Evolutionary conservation across 2,113 vertebrate genomes (phyloP).

Genomic region (Galemys pyrenaicus): DNA sequence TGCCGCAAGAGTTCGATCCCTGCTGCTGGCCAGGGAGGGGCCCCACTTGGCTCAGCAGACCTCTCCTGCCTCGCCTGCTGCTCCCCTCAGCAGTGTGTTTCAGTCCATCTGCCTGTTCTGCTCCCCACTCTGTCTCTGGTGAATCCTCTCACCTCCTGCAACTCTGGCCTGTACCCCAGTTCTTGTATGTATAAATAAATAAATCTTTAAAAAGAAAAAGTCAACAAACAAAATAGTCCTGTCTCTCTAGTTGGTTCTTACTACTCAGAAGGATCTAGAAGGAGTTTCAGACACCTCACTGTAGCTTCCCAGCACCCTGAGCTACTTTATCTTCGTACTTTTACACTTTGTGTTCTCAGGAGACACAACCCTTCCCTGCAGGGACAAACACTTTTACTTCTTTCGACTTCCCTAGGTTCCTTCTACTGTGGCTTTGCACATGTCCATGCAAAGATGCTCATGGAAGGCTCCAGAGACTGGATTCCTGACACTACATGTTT

Average conservation of each 20-base stretch:
- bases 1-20: too few species aligned
- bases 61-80: too few species aligned
- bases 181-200: too few species aligned
- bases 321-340: too few species aligned
- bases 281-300: background rate
- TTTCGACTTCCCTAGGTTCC: background rate
- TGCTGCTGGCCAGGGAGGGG: too few species aligned
- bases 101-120: too few species aligned
- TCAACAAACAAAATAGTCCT: background rate
- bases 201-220: background rate
- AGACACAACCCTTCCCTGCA: background rate
- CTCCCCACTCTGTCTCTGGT: too few species aligned
- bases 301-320: background rate
- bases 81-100: too few species aligned
- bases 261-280: background rate
- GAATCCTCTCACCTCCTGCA: too few species aligned
- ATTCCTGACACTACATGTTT: background rate
- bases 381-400: background rate
- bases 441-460: accelerated
- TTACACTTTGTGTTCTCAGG: background rate
- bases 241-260: background rate
- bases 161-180: too few species aligned
- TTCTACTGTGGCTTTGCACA: background rate
- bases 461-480: background rate
- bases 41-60: too few species aligned